Evolutionary conservation across 2,797 vertebrate species (phyloP).

Genomic region (Ficedula albicollis): DNA sequence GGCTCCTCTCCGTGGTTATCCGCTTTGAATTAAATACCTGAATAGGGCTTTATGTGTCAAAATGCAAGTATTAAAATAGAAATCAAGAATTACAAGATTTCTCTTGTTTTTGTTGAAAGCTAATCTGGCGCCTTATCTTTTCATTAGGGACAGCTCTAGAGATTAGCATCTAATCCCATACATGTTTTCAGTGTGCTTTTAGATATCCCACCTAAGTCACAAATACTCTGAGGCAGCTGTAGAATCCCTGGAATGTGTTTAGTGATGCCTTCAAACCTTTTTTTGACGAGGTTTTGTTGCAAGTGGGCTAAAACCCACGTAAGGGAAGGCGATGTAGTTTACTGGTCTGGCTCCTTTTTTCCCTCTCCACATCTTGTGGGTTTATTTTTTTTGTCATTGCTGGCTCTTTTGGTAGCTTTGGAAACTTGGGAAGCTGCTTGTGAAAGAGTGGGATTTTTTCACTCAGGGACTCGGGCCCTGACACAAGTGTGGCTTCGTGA

Average conservation of each 20-base stretch:
- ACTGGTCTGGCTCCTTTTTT: background rate
- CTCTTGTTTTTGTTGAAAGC: background rate
- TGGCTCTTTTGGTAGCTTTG: background rate
- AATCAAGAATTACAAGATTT: background rate
- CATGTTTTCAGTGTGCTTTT: background rate
- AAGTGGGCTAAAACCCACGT: rapidly evolving
- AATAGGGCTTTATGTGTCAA: background rate
- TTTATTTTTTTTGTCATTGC: background rate
- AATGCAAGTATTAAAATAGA: background rate
- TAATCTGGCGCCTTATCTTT: background rate
- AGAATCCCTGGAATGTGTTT: background rate
- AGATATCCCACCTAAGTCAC: background rate
- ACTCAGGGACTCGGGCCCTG: background rate
- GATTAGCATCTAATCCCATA: background rate
- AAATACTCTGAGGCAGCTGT: background rate
- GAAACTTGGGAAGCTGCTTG: background rate
- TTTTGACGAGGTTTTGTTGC: background rate
- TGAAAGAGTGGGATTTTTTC: background rate
- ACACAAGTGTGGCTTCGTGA: background rate
- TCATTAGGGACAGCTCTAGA: background rate
- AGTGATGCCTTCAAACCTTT: background rate
- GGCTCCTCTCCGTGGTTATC: background rate
- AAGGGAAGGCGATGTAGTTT: rapidly evolving
- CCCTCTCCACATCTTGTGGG: background rate
- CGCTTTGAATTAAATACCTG: background rate